phyloP scores from a whole-genome alignment of 1,140 invertebrate genomes.

The Mya arenaria region DNA sequence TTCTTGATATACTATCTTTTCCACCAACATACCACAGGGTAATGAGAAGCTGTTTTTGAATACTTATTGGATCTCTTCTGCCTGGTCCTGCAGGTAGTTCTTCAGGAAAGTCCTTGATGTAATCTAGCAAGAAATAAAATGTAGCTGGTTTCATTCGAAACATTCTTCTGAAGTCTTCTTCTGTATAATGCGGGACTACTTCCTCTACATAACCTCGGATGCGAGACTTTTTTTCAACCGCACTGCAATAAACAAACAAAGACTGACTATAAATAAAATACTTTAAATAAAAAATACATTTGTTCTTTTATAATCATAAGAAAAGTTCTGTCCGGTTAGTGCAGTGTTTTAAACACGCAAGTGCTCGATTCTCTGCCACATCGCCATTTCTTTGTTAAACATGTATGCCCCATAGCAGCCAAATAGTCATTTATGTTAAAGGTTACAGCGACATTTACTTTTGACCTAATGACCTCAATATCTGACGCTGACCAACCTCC shows the following conservation, averaged over 20 bases:
- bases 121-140: background rate
- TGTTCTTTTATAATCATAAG: background rate
- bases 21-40: constrained; percentile 44
- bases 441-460: no score
- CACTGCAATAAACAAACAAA: background rate
- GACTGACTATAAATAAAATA: background rate
- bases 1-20: constrained; percentile 17
- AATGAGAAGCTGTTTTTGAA: constrained; percentile 30
- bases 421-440: no score
- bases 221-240: background rate
- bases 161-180: constrained; percentile 5
- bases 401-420: no score
- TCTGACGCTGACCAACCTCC: no score
- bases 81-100: background rate
- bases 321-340: background rate
- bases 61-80: constrained; percentile 5
- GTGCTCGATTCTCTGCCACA: no score
- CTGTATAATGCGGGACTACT: constrained; percentile 7
- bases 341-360: background rate
- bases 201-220: constrained; percentile 6
- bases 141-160: background rate
- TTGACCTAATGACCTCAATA: no score
- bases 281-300: constrained; percentile 2
- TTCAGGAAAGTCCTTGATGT: background rate
- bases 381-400: no score